phyloP scores from a whole-genome alignment of 2,113 vertebrate genomes.

The Vireo altiloquus region DNA sequence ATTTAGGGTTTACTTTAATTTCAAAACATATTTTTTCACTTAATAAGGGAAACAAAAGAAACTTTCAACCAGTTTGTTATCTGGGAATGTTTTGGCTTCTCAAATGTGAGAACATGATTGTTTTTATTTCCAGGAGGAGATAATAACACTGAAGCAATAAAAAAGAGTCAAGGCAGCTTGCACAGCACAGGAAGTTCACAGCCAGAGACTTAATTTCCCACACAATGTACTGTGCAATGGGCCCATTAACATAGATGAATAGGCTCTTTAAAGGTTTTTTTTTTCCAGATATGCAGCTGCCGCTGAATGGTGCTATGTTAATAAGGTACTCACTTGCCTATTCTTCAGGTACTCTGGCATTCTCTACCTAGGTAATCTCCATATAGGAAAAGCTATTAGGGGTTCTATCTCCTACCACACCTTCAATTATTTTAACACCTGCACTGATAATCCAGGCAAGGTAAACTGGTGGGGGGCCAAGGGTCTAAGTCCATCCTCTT shows the following conservation, averaged over 20 bases:
- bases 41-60: conserved; percentile 81
- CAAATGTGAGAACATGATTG: conserved; percentile 81
- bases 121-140: conserved; percentile 85
- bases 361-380: conserved; percentile 89
- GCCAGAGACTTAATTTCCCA: conserved; percentile 88
- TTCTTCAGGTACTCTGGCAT: conserved; percentile 85
- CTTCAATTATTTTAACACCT: conserved; percentile 95
- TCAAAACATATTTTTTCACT: conserved; percentile 79
- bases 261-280: conserved; percentile 84
- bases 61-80: conserved; percentile 82
- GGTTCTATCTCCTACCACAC: conserved; percentile 83
- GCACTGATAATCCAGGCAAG: conserved; percentile 83
- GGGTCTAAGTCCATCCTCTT: conserved; percentile 70
- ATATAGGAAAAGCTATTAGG: conserved; percentile 78
- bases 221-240: conserved; percentile 89
- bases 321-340: conserved; percentile 88
- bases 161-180: conserved; percentile 82
- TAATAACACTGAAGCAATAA: conserved; percentile 83
- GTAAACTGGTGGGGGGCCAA: conserved; percentile 76
- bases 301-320: conserved; percentile 89
- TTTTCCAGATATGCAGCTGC: conserved; percentile 85
- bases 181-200: conserved; percentile 86
- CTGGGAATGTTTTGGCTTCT: conserved; percentile 81
- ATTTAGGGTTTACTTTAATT: conserved; percentile 75
- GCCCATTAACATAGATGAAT: conserved; percentile 93